These are phyloP conservation scores for Panopea generosa DNA, from an alignment of 2,888 invertebrate species.

Conservation along the genomic window DNA sequence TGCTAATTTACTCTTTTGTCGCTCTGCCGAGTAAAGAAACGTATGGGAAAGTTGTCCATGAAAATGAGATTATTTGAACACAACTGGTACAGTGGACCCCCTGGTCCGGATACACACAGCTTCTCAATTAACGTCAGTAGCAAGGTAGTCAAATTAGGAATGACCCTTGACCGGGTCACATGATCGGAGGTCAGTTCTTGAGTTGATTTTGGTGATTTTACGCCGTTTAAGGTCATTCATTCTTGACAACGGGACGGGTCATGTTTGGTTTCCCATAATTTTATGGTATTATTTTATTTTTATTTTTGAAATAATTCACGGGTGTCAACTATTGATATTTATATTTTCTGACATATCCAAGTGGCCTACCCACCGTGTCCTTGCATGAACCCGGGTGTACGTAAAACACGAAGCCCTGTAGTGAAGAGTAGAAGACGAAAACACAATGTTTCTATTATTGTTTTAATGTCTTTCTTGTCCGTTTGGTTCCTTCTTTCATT, in stretches of 20 bases:
- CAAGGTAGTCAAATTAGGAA: constrained; percentile 28
- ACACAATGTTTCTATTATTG: background rate
- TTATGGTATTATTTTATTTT: constrained; percentile 12
- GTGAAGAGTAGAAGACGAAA: constrained; percentile 22
- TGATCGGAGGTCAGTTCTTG: constrained; percentile 40
- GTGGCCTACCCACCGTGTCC: constrained; percentile 14
- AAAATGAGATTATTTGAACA: too few species aligned
- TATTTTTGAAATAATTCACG: constrained; percentile 46
- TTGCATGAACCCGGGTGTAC: constrained; percentile 17
- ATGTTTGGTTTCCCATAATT: constrained; percentile 54
- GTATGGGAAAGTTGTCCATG: too few species aligned
- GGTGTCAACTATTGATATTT: constrained; percentile 49
- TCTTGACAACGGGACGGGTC: constrained; percentile 11
- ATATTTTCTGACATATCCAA: constrained; percentile 42
- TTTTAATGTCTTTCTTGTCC: too few species aligned
- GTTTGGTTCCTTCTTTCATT: too few species aligned
- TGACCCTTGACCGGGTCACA: constrained; percentile 45
- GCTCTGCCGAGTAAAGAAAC: too few species aligned
- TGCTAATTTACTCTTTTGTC: too few species aligned
- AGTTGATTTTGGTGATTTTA: constrained; percentile 32
- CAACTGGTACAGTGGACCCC: too few species aligned
- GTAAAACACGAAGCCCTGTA: constrained; percentile 23
- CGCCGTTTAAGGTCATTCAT: background rate
- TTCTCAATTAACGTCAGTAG: constrained; percentile 39
- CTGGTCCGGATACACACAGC: too few species aligned